A percentile compares a stretch with the other conserved stretches of the same genome.
Evolutionary conservation across 2,888 invertebrate genomes (phyloP).

Genomic region (Colostygia pectinataria): DNA sequence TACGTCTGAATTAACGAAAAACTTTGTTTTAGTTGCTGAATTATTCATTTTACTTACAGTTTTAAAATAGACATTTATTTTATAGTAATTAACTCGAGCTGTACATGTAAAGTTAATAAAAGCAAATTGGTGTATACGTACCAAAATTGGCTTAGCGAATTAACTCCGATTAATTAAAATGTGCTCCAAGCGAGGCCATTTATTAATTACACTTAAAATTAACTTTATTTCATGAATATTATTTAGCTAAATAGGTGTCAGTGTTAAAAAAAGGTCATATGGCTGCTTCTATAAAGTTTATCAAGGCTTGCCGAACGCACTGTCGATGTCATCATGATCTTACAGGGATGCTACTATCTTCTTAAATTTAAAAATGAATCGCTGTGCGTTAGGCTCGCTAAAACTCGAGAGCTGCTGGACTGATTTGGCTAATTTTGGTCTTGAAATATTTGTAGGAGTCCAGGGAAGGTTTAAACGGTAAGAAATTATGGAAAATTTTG

Average conservation of each 20-base stretch:
- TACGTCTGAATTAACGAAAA: conserved; percentile 33
- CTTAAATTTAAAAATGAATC: too few relatives aligned
- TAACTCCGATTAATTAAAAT: conserved; percentile 14
- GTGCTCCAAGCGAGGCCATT: not conserved
- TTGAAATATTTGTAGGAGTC: too few relatives aligned
- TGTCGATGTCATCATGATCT: too few relatives aligned
- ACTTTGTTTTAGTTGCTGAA: conserved; percentile 27
- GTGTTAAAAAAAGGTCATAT: too few relatives aligned
- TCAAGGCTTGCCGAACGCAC: too few relatives aligned
- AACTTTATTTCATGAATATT: not conserved
- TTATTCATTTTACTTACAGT: conserved; percentile 25
- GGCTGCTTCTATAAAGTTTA: too few relatives aligned
- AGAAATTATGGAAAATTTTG: too few relatives aligned
- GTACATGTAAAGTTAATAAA: conserved; percentile 21
- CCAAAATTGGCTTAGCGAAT: conserved; percentile 13
- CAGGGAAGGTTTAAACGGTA: too few relatives aligned
- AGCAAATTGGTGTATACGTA: conserved; percentile 5
- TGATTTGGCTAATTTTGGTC: too few relatives aligned
- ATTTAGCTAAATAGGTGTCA: not conserved
- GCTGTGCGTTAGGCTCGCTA: too few relatives aligned
- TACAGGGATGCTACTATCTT: too few relatives aligned
- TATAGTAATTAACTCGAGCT: conserved; percentile 14
- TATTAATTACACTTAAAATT: not conserved
- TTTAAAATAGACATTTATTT: conserved; percentile 21
- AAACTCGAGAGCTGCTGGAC: too few relatives aligned